phyloP scores from a whole-genome alignment of 2,888 invertebrate genomes.

The Acanthacorydalis orientalis region DNA sequence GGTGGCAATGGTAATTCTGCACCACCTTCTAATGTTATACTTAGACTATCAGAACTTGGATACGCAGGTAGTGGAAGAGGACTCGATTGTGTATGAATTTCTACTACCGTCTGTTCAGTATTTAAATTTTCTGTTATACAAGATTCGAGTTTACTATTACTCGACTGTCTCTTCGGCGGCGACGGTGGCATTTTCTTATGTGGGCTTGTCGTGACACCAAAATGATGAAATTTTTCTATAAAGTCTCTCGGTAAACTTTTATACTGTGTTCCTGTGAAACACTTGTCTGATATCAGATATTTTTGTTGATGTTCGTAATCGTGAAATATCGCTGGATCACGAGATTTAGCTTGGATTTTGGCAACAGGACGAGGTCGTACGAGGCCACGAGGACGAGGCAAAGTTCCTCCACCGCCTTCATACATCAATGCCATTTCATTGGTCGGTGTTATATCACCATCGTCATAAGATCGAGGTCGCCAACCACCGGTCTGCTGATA shows the following conservation, averaged over 20 bases:
- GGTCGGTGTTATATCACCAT: conserved; percentile 80
- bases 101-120: conserved; percentile 22
- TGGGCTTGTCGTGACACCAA: conserved; percentile 33
- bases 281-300: conserved; percentile 1
- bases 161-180: conserved; percentile 55
- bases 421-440: conserved; percentile 43
- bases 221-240: conserved; percentile 31
- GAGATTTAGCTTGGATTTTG: conserved; percentile 46
- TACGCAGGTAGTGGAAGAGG: conserved; percentile 44
- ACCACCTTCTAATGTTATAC: conserved; percentile 34
- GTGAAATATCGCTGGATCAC: conserved; percentile 21
- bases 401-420: conserved; percentile 70
- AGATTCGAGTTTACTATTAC: conserved; percentile 19
- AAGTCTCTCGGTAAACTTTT: conserved; percentile 34
- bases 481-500: conserved; percentile 33
- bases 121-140: conserved; percentile 11
- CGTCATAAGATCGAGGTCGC: conserved; percentile 65
- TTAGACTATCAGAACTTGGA: conserved; percentile 45
- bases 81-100: conserved; percentile 32
- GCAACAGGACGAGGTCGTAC: conserved; percentile 69
- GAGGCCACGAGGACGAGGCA: conserved; percentile 68
- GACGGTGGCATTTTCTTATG: conserved; percentile 68
- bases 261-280: conserved; percentile 22
- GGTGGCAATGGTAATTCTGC: conserved; percentile 48
- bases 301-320: conserved; percentile 25